A percentile compares a stretch with the other conserved stretches of the same genome.
phyloP scores from a whole-genome alignment of 92 coral and sea anemone species.

The Micromussa lordhowensis region DNA sequence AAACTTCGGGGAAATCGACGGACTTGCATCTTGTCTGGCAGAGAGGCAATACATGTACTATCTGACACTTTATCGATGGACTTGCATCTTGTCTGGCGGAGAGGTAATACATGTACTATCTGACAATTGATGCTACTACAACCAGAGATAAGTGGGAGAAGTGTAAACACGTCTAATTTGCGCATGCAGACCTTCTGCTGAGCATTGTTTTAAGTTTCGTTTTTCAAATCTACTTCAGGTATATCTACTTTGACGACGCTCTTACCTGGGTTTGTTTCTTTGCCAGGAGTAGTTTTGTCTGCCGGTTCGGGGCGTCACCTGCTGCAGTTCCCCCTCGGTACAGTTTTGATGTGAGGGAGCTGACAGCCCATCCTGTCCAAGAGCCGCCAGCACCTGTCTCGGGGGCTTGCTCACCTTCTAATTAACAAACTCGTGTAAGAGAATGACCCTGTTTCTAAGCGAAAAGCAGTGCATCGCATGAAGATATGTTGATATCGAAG shows the following conservation, averaged over 20 bases:
- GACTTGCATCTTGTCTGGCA: too few relatives aligned
- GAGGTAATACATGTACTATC: too few relatives aligned
- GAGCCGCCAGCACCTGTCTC: conserved; percentile 71
- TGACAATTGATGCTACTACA: background rate
- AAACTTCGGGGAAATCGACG: background rate
- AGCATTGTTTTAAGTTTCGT: background rate
- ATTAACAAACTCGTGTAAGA: background rate
- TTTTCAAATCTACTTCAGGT: background rate
- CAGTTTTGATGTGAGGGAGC: conserved; percentile 92
- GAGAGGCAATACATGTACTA: too few relatives aligned
- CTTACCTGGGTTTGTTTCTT: conserved; percentile 13
- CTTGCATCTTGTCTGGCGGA: too few relatives aligned
- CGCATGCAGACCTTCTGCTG: background rate
- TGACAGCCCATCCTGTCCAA: conserved; percentile 99
- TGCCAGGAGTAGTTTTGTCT: conserved; percentile 27
- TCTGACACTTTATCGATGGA: background rate
- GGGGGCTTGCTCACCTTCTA: conserved; percentile 61
- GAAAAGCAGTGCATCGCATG: background rate
- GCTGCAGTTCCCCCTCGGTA: conserved; percentile 80
- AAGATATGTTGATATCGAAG: background rate
- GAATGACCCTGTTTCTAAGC: background rate
- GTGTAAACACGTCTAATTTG: background rate
- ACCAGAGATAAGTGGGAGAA: background rate
- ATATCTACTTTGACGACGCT: background rate
- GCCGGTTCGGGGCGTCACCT: conserved; percentile 40